phyloP scores from a whole-genome alignment of 2,113 vertebrate species.

The Holacanthus passer region DNA sequence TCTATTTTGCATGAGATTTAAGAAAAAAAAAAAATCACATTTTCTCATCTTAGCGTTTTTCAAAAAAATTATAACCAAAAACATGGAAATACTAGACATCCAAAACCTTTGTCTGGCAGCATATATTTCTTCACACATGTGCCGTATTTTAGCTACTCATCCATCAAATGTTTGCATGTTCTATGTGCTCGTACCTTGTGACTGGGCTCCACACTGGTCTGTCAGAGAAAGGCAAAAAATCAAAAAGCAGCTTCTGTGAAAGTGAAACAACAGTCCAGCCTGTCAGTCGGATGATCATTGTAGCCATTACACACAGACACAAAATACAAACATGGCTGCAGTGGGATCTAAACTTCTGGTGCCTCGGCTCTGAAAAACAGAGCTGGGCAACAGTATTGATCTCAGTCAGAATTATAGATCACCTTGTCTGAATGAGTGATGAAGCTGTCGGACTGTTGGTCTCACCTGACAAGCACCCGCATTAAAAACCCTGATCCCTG shows the following conservation, averaged over 20 bases:
- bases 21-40: background rate
- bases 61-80: background rate
- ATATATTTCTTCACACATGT: too few species aligned
- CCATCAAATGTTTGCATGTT: background rate
- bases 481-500: constrained; percentile 56
- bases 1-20: background rate
- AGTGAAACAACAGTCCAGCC: background rate
- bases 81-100: background rate
- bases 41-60: background rate
- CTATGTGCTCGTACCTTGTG: background rate
- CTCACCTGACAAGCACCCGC: constrained; percentile 66
- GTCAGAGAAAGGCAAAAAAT: too few species aligned
- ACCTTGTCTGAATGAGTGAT: constrained; percentile 76
- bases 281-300: constrained; percentile 20
- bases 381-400: constrained; percentile 72
- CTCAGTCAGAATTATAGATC: constrained; percentile 75
- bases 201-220: too few species aligned
- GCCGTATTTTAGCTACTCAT: background rate
- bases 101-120: background rate
- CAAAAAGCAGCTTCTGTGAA: too few species aligned
- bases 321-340: constrained; percentile 6
- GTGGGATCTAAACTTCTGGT: constrained; percentile 39
- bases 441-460: constrained; percentile 67
- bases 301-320: constrained; percentile 37
- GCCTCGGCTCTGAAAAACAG: constrained; percentile 60